These are phyloP conservation scores for Hozukius guyotensis DNA, from an alignment of 2,797 vertebrate species.

Conservation along the genomic window DNA sequence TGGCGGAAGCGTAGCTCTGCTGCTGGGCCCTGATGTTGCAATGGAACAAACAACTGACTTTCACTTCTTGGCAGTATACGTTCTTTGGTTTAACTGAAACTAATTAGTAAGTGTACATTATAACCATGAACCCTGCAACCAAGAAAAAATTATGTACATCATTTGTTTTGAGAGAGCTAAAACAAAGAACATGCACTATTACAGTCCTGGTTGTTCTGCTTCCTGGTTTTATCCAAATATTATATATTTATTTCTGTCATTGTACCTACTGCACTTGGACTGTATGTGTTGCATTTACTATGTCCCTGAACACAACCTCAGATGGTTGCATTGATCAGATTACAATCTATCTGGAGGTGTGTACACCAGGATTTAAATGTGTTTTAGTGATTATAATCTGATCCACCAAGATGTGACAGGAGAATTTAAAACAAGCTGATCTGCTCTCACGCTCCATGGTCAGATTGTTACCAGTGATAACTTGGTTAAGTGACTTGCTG, in stretches of 20 bases:
- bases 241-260: background rate
- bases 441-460: background rate
- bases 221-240: too few species aligned
- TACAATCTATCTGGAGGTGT: background rate
- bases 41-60: too few species aligned
- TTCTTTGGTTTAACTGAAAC: too few species aligned
- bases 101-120: too few species aligned
- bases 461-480: background rate
- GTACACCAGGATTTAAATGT: background rate
- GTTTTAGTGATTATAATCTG: constrained; percentile 7
- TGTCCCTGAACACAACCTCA: background rate
- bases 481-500: background rate
- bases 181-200: too few species aligned
- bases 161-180: too few species aligned
- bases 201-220: too few species aligned
- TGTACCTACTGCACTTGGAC: background rate
- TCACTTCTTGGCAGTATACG: too few species aligned
- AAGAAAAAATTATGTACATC: too few species aligned
- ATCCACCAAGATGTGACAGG: background rate
- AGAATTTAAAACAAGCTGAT: background rate
- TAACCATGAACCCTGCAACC: too few species aligned
- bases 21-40: too few species aligned
- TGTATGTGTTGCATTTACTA: background rate
- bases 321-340: background rate
- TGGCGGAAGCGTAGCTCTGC: too few species aligned